Percentiles rank a stretch among this genome's conserved stretches.
These are phyloP conservation scores for Drosophila peninsularis DNA, from an alignment of 2,888 invertebrate genomes.

Conservation along the genomic window DNA sequence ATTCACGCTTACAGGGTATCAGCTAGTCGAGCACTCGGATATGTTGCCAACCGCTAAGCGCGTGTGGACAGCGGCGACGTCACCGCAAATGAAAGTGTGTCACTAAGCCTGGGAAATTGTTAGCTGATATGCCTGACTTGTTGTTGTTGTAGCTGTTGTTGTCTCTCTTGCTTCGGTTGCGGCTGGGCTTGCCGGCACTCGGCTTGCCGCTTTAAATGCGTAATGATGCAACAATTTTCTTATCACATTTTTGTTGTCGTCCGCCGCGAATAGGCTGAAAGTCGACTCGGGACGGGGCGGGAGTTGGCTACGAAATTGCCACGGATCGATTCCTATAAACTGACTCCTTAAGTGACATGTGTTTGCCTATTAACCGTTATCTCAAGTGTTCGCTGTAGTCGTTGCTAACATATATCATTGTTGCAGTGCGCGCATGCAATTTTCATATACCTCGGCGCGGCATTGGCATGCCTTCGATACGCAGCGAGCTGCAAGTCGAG, in stretches of 20 bases:
- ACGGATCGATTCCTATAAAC: slow-evolving; percentile 32
- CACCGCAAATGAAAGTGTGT: slow-evolving; percentile 71
- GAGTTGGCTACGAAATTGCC: slow-evolving; percentile 3
- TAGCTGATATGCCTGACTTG: slow-evolving; percentile 51
- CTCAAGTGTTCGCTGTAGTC: slow-evolving; percentile 35
- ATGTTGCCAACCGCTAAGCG: slow-evolving; percentile 56
- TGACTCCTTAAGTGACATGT: slow-evolving; percentile 47
- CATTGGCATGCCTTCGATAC: slow-evolving; percentile 19
- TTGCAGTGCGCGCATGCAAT: slow-evolving; percentile 39
- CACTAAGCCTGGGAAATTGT: slow-evolving; percentile 76
- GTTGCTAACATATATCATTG: slow-evolving; percentile 35
- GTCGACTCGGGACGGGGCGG: neutral
- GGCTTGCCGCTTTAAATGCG: slow-evolving; percentile 52
- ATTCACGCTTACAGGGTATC: neutral
- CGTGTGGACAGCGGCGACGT: slow-evolving; percentile 60
- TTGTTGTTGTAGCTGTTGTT: slow-evolving; percentile 20
- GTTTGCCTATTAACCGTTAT: slow-evolving; percentile 55
- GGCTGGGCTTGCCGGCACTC: slow-evolving; percentile 25
- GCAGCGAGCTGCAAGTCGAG: slow-evolving; percentile 2
- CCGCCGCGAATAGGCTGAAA: slow-evolving; percentile 36
- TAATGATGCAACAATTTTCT: slow-evolving; percentile 79
- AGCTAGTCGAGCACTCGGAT: neutral
- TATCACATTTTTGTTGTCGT: slow-evolving; percentile 63
- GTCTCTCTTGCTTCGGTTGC: slow-evolving; percentile 17
- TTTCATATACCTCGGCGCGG: slow-evolving; percentile 11